phyloP scores from a whole-genome alignment of 2,888 invertebrate genomes.

The Pseudococcus jackbeardsleyi region DNA sequence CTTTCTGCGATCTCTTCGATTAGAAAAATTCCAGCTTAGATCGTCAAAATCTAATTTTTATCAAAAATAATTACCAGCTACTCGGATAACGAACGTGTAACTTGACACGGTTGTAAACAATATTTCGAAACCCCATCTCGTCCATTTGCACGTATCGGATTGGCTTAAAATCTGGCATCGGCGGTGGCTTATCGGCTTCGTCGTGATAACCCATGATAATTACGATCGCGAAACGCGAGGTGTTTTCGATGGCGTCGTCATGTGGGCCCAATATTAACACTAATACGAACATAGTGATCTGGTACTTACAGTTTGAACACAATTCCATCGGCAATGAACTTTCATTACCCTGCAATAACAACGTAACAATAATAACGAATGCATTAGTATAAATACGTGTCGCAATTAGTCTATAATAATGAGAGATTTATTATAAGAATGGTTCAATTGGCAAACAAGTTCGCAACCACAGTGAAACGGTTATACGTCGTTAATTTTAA shows the following conservation, averaged over 20 bases:
- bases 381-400: conserved; percentile 10
- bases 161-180: background rate
- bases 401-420: background rate
- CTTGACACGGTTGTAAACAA: background rate
- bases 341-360: conserved; percentile 90
- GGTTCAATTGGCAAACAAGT: conserved; percentile 33
- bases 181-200: background rate
- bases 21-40: no score
- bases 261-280: background rate
- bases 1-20: no score
- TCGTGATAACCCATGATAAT: background rate
- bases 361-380: conserved; percentile 67
- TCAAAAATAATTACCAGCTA: no score
- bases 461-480: conserved; percentile 9
- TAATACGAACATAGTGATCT: background rate
- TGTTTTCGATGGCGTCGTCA: conserved; percentile 4
- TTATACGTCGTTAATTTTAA: conserved; percentile 42
- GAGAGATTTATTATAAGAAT: conserved; percentile 32
- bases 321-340: conserved; percentile 96
- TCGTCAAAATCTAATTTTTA: no score
- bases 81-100: no score
- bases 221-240: background rate
- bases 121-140: background rate
- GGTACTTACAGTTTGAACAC: conserved; percentile 92
- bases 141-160: conserved; percentile 3